Base-by-base conservation (phyloP, 1,140 invertebrate species). In the Diorhabda elongata region DNA sequence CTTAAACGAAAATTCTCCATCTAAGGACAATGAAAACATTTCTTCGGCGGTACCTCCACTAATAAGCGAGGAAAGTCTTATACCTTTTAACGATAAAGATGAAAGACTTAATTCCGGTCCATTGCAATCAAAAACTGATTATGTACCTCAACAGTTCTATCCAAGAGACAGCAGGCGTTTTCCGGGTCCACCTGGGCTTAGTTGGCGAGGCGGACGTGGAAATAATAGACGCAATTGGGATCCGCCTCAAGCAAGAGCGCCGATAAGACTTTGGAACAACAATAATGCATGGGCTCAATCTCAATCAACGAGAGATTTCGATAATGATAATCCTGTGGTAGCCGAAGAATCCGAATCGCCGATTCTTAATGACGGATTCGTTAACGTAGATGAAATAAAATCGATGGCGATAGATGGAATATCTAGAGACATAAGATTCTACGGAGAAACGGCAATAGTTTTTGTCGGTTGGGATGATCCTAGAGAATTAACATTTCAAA, bases 381-480 rank as follows among this genome's bases (percentile, higher is more conserved):
- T 52, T 63, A 56, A 86, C 43, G 83, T 85, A 65, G 89, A 91
- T 75, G 86, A 87, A 0, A 90, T 89, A 72, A 88, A 89, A 69
- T 90, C 89, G n/a, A 95, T 96, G 43, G 88, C 89, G 56, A 96
- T 97, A 65, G 94, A 97, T 79, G 89, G 89, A 3, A 81, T 90
- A 44, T 87, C 89, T 0, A 85, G 93, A 75, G 92, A 96, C 79
- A 91, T 98, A 58, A 86, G 94, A 58, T 93, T 93, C 74, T 95
- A 97, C 73, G 92, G 90, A 41, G 88, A 92, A 52, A 91, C 89
- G 3, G 94, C 94, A 2, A 86, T 96, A 26, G 89, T 95, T 4
- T 90, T 97, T 74, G 87, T 94, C 83, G 87, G 88, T 44, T 90
- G 89, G 84, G 91, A 94, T 73, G 92, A 95, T 80, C 93, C 94